Percentiles rank a stretch among this genome's conserved stretches.
These are phyloP conservation scores for Remorina albescens DNA, from an alignment of 2,797 vertebrate genomes.

Conservation along the genomic window DNA sequence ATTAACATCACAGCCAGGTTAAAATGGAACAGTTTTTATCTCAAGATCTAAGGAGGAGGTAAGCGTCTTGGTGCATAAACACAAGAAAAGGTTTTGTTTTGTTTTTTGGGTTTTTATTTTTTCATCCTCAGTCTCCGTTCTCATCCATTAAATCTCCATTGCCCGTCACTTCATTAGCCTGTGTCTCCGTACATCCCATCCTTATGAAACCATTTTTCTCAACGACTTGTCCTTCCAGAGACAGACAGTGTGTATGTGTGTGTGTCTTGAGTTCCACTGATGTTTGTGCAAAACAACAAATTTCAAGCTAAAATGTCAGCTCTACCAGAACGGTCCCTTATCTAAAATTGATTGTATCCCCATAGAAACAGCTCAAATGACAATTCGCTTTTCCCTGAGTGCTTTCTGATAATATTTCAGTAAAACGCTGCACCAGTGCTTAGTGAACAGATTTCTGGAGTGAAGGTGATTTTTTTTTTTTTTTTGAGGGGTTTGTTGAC, in stretches of 20 bases:
- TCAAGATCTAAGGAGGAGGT: neutral
- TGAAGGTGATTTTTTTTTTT: neutral
- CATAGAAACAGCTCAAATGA: constrained; percentile 11
- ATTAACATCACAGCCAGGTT: constrained; percentile 6
- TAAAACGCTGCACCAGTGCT: neutral
- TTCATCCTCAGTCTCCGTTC: neutral
- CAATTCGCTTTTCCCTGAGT: constrained; percentile 1
- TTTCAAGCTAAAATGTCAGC: constrained; percentile 38
- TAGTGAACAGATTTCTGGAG: neutral
- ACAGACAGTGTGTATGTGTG: neutral
- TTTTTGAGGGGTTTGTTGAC: neutral
- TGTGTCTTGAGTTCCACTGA: neutral
- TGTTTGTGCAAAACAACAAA: constrained; percentile 26
- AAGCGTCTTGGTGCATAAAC: constrained; percentile 34
- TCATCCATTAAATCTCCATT: constrained; percentile 17
- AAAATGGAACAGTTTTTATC: constrained; percentile 33
- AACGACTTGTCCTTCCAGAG: neutral
- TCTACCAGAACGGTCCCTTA: constrained; percentile 17
- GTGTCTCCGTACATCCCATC: neutral
- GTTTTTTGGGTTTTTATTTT: neutral
- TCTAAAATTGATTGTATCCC: constrained; percentile 16
- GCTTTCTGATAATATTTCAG: constrained; percentile 3
- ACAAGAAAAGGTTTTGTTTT: constrained; percentile 3
- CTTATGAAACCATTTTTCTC: neutral
- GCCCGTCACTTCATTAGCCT: neutral